phyloP scores from a whole-genome alignment of 2,113 vertebrate species.

The Mirounga angustirostris region DNA sequence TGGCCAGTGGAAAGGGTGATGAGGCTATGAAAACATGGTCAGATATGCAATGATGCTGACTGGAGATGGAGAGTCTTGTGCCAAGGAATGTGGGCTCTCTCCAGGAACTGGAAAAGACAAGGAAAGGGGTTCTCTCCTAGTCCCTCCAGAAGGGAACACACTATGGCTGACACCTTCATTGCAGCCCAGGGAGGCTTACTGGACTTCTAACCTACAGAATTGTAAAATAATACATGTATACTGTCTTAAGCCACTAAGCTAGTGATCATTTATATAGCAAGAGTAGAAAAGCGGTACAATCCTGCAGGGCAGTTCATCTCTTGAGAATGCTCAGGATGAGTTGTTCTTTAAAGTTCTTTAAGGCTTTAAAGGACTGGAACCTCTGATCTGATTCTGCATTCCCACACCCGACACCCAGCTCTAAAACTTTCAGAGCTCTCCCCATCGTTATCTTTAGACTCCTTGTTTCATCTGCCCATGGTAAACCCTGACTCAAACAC shows the following conservation, averaged over 20 bases:
- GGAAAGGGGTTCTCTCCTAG: not conserved
- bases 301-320: not conserved
- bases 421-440: not conserved
- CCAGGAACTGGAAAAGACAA: not conserved
- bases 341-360: not conserved
- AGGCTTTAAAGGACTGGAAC: too few species aligned
- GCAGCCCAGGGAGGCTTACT: not conserved
- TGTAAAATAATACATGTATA: not conserved
- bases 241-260: not conserved
- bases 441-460: fast-evolving
- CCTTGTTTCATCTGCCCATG: not conserved
- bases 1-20: not conserved
- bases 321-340: not conserved
- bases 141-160: not conserved
- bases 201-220: not conserved
- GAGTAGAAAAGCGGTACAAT: not conserved
- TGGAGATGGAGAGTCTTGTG: not conserved
- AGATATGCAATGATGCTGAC: not conserved
- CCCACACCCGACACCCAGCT: fast-evolving
- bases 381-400: not conserved
- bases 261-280: not conserved
- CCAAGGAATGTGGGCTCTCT: too few species aligned
- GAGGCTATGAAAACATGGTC: not conserved
- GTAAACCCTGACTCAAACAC: not conserved
- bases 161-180: not conserved